Percentiles rank a stretch among this genome's conserved stretches.
Evolutionary conservation across 1,140 invertebrate genomes (phyloP).

Genomic region (Drosophila simulans): DNA sequence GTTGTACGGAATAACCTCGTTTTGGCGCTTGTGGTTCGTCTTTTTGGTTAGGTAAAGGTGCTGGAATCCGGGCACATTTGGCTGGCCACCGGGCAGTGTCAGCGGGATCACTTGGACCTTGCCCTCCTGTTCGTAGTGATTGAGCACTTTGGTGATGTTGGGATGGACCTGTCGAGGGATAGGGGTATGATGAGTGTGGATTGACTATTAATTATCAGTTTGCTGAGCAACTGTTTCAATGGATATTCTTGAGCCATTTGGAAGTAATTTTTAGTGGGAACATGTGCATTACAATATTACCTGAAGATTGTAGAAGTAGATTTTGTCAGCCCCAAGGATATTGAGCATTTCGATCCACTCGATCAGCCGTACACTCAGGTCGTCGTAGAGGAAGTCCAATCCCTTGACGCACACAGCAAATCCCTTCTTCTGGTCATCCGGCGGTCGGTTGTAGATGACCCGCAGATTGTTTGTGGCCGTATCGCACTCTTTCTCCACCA

Average conservation of each 20-base stretch:
- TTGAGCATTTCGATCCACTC: constrained; percentile 97
- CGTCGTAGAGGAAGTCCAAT: constrained; percentile 95
- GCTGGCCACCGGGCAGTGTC: constrained; percentile 95
- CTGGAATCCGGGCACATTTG: constrained; percentile 94
- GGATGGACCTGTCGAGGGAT: constrained; percentile 89
- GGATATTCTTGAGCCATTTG: too few relatives aligned
- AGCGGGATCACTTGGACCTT: constrained; percentile 93
- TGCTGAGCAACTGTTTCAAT: too few relatives aligned
- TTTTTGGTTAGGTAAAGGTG: constrained; percentile 95
- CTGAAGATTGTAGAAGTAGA: constrained; percentile 96
- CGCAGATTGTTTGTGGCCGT: constrained; percentile 94
- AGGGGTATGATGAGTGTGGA: not conserved
- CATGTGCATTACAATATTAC: not conserved
- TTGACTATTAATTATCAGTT: not conserved
- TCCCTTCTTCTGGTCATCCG: constrained; percentile 88
- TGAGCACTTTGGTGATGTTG: constrained; percentile 94
- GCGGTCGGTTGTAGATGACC: constrained; percentile 92
- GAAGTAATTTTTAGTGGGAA: too few relatives aligned
- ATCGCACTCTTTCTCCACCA: constrained; percentile 94
- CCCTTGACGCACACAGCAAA: constrained; percentile 98
- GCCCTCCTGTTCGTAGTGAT: constrained; percentile 91
- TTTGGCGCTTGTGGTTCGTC: constrained; percentile 95
- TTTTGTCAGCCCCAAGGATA: constrained; percentile 95
- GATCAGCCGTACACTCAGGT: constrained; percentile 94
- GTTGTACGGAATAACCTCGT: constrained; percentile 98